These are phyloP conservation scores for Carlito syrichta DNA, from an alignment of 2,113 vertebrate genomes.

Conservation along the genomic window DNA sequence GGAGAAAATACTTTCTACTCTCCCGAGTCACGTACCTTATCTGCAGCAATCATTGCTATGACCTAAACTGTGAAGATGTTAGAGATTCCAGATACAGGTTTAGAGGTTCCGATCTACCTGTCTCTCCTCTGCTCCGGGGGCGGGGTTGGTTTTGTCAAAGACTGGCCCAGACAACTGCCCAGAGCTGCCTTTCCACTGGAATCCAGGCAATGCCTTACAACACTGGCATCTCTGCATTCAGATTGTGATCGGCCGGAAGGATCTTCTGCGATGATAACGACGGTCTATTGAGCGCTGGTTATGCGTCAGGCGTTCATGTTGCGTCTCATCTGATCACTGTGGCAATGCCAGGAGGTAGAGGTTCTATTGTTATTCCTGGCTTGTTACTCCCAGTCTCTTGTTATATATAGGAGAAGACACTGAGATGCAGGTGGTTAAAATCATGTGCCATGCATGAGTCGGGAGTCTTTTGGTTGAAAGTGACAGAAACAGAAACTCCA, in stretches of 20 bases:
- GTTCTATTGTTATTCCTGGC: neutral
- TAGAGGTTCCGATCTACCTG: neutral
- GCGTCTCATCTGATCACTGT: neutral
- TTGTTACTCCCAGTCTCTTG: neutral
- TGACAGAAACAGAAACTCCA: neutral
- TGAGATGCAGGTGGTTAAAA: neutral
- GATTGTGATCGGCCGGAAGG: neutral
- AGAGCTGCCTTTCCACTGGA: neutral
- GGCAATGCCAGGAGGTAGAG: neutral
- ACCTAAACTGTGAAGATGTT: neutral
- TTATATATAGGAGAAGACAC: neutral
- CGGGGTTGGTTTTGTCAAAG: neutral
- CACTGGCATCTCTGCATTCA: neutral
- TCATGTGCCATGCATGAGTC: neutral
- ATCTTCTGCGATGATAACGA: rapidly evolving
- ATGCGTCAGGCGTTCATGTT: rapidly evolving
- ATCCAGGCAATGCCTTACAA: neutral
- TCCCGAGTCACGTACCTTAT: neutral
- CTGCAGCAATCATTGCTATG: rapidly evolving
- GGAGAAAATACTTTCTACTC: neutral
- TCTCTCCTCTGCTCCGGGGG: neutral
- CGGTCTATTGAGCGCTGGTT: rapidly evolving
- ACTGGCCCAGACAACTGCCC: neutral
- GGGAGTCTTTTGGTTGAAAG: neutral
- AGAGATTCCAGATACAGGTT: neutral